These are phyloP conservation scores for Bombus soroeensis DNA, from an alignment of 1,140 invertebrate genomes.

Conservation along the genomic window DNA sequence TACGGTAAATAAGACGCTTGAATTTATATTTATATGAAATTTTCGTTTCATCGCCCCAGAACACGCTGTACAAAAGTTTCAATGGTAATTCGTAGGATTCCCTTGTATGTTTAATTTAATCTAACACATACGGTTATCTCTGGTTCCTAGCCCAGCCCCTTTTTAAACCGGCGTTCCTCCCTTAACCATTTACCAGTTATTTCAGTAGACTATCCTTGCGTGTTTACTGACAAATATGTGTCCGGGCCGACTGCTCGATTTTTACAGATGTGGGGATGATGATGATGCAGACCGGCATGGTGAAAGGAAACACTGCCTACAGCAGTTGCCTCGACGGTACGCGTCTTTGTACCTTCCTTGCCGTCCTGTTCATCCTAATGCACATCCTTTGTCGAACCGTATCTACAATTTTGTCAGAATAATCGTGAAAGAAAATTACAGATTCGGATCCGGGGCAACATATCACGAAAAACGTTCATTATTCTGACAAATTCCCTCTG, in stretches of 20 bases:
- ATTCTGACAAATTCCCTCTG: slow-evolving; percentile 47
- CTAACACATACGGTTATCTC: background rate
- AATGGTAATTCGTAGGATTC: background rate
- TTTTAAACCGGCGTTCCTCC: background rate
- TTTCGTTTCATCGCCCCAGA: background rate
- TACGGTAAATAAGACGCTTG: background rate
- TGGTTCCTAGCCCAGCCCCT: background rate
- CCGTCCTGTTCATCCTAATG: slow-evolving; percentile 60
- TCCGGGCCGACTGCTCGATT: slow-evolving; percentile 82
- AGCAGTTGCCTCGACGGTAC: slow-evolving; percentile 91
- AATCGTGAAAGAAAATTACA: background rate
- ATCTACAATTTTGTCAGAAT: slow-evolving; percentile 52
- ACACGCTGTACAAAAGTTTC: background rate
- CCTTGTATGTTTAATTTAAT: background rate
- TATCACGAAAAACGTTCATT: slow-evolving; percentile 1
- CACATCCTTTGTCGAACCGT: slow-evolving; percentile 29
- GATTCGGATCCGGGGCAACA: background rate
- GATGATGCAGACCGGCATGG: slow-evolving; percentile 96
- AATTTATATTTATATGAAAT: background rate
- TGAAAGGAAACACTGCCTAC: slow-evolving; percentile 92
- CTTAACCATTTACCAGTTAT: background rate
- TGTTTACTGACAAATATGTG: slow-evolving; percentile 53
- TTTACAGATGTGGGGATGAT: slow-evolving; percentile 97
- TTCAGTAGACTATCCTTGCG: slow-evolving; percentile 2
- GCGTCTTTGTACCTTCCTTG: slow-evolving; percentile 78